phyloP scores from a whole-genome alignment of 1,140 invertebrate genomes.

The Cydia pomonella region DNA sequence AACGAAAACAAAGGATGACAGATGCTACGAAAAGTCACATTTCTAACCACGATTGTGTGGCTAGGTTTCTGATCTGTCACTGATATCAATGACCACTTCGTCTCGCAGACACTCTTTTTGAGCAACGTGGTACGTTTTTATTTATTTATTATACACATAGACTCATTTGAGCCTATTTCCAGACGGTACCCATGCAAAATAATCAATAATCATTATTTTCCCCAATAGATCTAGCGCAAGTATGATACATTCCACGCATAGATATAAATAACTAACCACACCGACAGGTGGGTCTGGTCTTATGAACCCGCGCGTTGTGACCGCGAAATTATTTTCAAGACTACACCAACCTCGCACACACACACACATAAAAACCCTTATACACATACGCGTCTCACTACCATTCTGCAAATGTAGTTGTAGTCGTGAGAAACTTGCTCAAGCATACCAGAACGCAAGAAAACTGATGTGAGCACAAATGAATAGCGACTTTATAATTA shows the following conservation, averaged over 20 bases:
- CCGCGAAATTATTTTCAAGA: conserved; percentile 81
- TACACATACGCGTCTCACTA: conserved; percentile 70
- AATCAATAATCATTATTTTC: background rate
- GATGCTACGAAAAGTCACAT: no score
- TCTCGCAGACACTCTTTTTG: no score
- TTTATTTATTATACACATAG: background rate
- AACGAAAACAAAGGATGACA: no score
- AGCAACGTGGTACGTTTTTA: no score
- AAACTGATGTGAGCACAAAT: conserved; percentile 41
- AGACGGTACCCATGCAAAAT: background rate
- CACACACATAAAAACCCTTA: conserved; percentile 44
- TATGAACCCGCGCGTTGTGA: conserved; percentile 76
- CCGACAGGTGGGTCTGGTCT: conserved; percentile 77
- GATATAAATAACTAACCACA: conserved; percentile 79
- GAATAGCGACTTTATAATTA: conserved; percentile 53
- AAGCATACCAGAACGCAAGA: conserved; percentile 56
- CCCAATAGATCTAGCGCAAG: background rate
- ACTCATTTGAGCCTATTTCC: background rate
- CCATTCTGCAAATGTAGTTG: conserved; percentile 62
- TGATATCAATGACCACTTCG: no score
- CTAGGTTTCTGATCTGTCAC: no score
- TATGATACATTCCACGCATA: conserved; percentile 64
- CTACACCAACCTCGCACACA: conserved; percentile 75
- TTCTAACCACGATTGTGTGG: no score
- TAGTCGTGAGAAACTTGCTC: conserved; percentile 78